Conservation (phyloP, 2,797 vertebrate genomes). For the Eurystomus glaucurus region DNA sequence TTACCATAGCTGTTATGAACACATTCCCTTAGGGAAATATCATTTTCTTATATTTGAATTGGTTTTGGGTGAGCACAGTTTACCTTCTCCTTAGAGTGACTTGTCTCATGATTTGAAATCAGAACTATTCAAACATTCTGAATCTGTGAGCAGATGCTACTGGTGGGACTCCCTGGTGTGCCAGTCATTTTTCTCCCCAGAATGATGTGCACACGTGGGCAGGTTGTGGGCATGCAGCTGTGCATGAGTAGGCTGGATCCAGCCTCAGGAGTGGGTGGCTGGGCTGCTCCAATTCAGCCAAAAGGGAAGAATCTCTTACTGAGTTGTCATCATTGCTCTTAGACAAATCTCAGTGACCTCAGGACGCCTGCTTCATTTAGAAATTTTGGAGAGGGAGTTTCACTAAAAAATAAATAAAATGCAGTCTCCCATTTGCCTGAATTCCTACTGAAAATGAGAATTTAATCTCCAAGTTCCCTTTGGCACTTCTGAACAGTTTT, state of each 20-base stretch:
- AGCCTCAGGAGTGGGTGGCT: neutral
- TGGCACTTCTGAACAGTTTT: neutral
- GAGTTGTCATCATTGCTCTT: neutral
- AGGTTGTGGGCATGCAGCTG: neutral
- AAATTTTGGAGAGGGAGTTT: neutral
- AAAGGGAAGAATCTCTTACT: neutral
- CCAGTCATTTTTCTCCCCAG: conserved; percentile 30
- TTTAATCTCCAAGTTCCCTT: neutral
- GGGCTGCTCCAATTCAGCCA: neutral
- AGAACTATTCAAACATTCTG: conserved; percentile 37
- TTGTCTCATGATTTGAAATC: conserved; percentile 37
- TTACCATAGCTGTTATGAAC: conserved; percentile 37
- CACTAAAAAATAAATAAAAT: neutral
- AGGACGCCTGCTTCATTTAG: neutral
- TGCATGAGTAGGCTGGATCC: neutral
- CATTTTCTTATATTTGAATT: conserved; percentile 51
- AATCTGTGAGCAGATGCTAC: conserved; percentile 44
- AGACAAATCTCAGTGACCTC: neutral
- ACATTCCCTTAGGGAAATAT: conserved; percentile 40
- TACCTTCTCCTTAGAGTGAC: conserved; percentile 20
- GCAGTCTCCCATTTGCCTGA: neutral
- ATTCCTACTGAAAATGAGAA: neutral
- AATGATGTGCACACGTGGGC: neutral
- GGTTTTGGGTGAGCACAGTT: neutral
- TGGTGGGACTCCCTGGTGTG: conserved; percentile 10